Conservation (phyloP, 2,113 vertebrate genomes). For the Sturnira hondurensis region DNA sequence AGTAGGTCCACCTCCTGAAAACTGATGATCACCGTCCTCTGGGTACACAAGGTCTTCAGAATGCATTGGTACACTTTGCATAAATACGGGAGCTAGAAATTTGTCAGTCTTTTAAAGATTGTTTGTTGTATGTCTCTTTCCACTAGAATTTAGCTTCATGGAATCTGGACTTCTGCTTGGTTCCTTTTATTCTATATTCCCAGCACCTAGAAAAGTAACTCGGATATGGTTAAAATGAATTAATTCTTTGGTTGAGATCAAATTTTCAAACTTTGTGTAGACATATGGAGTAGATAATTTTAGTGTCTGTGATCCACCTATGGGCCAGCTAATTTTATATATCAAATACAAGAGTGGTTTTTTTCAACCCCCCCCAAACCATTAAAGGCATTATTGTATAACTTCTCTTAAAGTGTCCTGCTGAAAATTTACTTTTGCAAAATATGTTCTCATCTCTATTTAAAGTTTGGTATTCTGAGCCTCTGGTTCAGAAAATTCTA, state of each 20-base stretch:
- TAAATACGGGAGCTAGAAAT: neutral
- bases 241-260: neutral
- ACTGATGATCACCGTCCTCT: neutral
- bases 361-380: neutral
- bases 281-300: neutral
- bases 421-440: slow-evolving; percentile 48
- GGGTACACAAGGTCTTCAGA: neutral
- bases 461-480: slow-evolving; percentile 52
- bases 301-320: neutral
- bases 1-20: neutral
- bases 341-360: neutral
- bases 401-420: neutral
- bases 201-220: neutral
- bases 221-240: neutral
- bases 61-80: neutral
- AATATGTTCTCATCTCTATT: slow-evolving; percentile 61
- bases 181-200: neutral
- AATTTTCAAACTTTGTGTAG: neutral
- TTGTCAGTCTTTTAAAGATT: neutral
- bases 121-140: neutral
- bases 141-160: neutral
- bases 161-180: neutral
- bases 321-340: neutral
- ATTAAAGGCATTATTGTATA: slow-evolving; percentile 29
- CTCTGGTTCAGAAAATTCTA: slow-evolving; percentile 27